Evolutionary conservation across 2,888 invertebrate species (phyloP), one percentile per base, ranked within the genome.

Genomic region (Hyposoter didymator): DNA sequence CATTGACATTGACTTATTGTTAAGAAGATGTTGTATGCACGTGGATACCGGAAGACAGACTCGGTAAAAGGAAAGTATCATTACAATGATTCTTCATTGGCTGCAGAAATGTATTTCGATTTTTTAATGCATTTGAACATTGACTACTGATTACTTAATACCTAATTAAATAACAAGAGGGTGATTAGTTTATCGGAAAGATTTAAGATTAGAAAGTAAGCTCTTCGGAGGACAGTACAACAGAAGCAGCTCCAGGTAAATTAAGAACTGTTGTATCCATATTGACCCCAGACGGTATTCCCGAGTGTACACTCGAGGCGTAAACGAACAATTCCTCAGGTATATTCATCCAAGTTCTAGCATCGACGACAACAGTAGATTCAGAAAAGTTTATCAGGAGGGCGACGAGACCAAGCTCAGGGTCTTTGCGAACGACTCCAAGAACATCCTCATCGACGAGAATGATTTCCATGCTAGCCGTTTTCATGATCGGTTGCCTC

Each of bases 401-500:
- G 35, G 78, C 88, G 14, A 89, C 84, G 8, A 87, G 80, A n/a
- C 73, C 43, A 5, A 47, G 32, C 1, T 78, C 73, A n/a, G 72
- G 28, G 10, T 82, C 43, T 49, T 83, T 69, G 7, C 88, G 85
- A 2, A 88, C 85, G 8, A 89, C 82, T 5, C 84, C 87, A 14
- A 88, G 82, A n/a, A 88, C 79, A 64, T 88, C 76, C 12, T 86
- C 72, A n/a, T 70, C 78, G n/a, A 86, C 78, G 10, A 89, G 73
- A 64, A 79, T 79, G 22, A 94, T 87, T 79, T 93, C 90, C 84
- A 93, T 90, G 12, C 90, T 90, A 0, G 95, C 95, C 49, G 94
- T 93, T 10, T 94, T 94, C 0, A 95, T 89, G 0, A 95, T 93
- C 0, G 92, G 89, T 73, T 94, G 92, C 52, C 92, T 92, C 47